Percentiles rank a stretch among this genome's conserved stretches.
Evolutionary conservation across 2,113 vertebrate species (phyloP).

Genomic region (Nothoprocta perdicaria): DNA sequence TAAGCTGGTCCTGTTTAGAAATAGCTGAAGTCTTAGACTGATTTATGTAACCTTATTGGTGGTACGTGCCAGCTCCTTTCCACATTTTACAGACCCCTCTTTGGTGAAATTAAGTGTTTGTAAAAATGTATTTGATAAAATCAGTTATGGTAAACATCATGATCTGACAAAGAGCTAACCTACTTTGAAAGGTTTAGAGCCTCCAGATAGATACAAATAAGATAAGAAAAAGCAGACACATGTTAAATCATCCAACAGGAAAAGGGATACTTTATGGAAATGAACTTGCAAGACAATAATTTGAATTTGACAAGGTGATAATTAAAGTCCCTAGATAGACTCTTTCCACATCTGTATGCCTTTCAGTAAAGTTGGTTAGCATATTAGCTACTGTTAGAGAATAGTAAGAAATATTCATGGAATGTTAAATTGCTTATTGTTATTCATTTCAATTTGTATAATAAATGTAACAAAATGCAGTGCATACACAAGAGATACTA

Average conservation of each 20-base stretch:
- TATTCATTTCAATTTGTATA: conserved; percentile 83
- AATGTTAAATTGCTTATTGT: conserved; percentile 80
- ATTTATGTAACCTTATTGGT: conserved; percentile 56
- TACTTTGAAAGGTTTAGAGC: conserved; percentile 64
- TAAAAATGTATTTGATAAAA: conserved; percentile 72
- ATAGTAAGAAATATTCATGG: conserved; percentile 78
- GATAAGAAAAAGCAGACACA: conserved; percentile 77
- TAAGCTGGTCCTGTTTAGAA: conserved; percentile 53
- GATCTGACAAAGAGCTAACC: conserved; percentile 60
- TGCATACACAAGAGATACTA: conserved; percentile 73
- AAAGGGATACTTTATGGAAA: conserved; percentile 83
- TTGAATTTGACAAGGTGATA: conserved; percentile 92
- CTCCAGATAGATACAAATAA: conserved; percentile 76
- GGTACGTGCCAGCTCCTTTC: conserved; percentile 15
- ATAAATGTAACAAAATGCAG: conserved; percentile 79
- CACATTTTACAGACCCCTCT: conserved; percentile 27
- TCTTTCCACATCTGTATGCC: conserved; percentile 81
- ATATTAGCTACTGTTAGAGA: conserved; percentile 79
- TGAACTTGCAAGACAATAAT: conserved; percentile 86
- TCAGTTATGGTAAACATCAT: conserved; percentile 68
- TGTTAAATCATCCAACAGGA: conserved; percentile 79
- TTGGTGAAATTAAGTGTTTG: conserved; percentile 64
- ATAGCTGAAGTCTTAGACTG: conserved; percentile 48
- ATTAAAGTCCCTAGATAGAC: conserved; percentile 89
- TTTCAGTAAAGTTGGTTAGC: conserved; percentile 81